Percentiles rank a stretch among this genome's conserved stretches.
These are phyloP conservation scores for Ammospiza nelsoni DNA, from an alignment of 2,113 vertebrate genomes.

Conservation along the genomic window DNA sequence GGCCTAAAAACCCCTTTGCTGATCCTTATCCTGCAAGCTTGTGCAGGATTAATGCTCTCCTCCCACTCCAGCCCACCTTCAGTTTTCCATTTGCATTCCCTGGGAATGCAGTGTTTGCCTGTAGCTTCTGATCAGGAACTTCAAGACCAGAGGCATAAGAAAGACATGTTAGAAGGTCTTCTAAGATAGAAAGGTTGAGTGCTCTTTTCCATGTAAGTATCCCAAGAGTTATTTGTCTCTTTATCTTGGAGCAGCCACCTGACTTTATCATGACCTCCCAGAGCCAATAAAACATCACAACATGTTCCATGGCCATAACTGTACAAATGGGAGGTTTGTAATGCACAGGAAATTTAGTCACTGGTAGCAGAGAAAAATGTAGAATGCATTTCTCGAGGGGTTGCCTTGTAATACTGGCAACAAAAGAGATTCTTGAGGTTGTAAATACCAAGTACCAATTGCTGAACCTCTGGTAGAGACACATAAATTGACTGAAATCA, in stretches of 20 bases:
- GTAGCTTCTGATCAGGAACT: background rate
- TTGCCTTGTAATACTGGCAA: background rate
- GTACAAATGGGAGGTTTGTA: background rate
- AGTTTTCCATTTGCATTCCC: background rate
- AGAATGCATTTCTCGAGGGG: background rate
- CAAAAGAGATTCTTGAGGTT: background rate
- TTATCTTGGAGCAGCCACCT: background rate
- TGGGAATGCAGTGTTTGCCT: background rate
- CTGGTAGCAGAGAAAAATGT: background rate
- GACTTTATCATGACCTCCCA: background rate
- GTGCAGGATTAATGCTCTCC: background rate
- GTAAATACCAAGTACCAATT: background rate
- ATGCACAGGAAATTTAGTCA: background rate
- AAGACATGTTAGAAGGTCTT: background rate
- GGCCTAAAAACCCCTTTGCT: background rate
- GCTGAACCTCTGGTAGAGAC: background rate
- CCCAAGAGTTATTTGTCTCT: background rate
- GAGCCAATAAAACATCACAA: background rate
- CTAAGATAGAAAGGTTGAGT: background rate
- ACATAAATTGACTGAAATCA: background rate
- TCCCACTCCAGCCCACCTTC: background rate
- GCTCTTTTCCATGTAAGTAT: background rate
- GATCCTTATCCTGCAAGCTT: background rate
- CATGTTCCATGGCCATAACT: background rate
- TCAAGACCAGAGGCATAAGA: background rate